phyloP scores from a whole-genome alignment of 2,888 invertebrate genomes.

The Elgonia sp. region DNA sequence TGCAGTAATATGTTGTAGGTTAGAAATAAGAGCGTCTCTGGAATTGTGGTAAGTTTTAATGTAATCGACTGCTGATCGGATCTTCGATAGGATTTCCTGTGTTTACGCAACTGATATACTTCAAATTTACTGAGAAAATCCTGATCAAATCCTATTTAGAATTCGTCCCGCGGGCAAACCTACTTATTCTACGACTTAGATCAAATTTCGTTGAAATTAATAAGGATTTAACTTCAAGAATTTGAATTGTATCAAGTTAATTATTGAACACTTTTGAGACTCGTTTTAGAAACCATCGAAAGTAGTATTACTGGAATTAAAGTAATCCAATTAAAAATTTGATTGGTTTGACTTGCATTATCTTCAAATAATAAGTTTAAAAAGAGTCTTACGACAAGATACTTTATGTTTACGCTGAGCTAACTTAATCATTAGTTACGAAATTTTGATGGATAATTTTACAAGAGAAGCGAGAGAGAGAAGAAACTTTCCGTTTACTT shows the following conservation, averaged over 20 bases:
- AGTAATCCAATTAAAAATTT: constrained; percentile 16
- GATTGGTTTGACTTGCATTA: constrained; percentile 21
- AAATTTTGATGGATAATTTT: neutral
- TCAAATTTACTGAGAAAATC: constrained; percentile 18
- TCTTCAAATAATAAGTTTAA: neutral
- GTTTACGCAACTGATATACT: constrained; percentile 37
- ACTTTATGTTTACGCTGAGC: neutral
- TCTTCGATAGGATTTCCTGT: constrained; percentile 20
- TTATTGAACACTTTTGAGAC: constrained; percentile 8
- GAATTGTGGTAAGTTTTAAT: constrained; percentile 43
- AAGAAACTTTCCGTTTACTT: neutral
- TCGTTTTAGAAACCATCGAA: neutral
- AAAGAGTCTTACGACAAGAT: neutral
- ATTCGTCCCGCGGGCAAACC: constrained; percentile 17
- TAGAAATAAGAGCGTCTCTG: constrained; percentile 23
- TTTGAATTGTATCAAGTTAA: constrained; percentile 22
- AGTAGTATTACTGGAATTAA: constrained; percentile 12
- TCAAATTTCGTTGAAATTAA: constrained; percentile 25
- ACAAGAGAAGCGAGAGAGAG: too few relatives aligned
- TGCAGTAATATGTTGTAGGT: constrained; percentile 23
- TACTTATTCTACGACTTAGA: neutral
- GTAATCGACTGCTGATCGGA: constrained; percentile 42
- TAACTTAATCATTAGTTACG: neutral
- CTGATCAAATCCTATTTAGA: constrained; percentile 36
- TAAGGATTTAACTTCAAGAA: constrained; percentile 20